These are phyloP conservation scores for Zelleria hepariella DNA, from an alignment of 2,888 invertebrate genomes.

Conservation along the genomic window DNA sequence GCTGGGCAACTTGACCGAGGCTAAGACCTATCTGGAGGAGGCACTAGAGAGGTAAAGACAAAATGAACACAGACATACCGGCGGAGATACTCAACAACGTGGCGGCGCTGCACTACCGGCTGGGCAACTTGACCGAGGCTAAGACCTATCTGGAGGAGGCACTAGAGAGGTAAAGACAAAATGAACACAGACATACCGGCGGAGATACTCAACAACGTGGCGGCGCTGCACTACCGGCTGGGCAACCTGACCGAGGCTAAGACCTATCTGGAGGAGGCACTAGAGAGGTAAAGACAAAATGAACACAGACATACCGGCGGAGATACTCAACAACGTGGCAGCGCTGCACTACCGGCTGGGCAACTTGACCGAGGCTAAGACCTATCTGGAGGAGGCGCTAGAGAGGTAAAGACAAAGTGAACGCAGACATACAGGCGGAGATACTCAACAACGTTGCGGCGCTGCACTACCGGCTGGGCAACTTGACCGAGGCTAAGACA, in stretches of 20 bases:
- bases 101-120: constrained; percentile 91
- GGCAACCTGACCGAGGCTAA: constrained; percentile 90
- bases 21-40: constrained; percentile 87
- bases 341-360: constrained; percentile 92
- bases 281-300: constrained; percentile 90
- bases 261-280: constrained; percentile 86
- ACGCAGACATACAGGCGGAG: constrained; percentile 96
- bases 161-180: constrained; percentile 85
- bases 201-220: constrained; percentile 98
- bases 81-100: constrained; percentile 99
- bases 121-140: constrained; percentile 89
- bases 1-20: constrained; percentile 87
- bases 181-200: constrained; percentile 96
- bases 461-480: constrained; percentile 89
- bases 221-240: constrained; percentile 91
- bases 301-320: constrained; percentile 95
- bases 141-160: constrained; percentile 89
- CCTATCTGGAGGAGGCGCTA: constrained; percentile 87
- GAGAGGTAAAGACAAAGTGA: constrained; percentile 89
- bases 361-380: constrained; percentile 88
- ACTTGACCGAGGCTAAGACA: constrained; percentile 86
- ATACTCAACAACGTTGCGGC: constrained; percentile 98
- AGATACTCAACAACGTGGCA: constrained; percentile 98
- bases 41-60: constrained; percentile 88
- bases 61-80: constrained; percentile 94